Evolutionary conservation across 2,888 invertebrate genomes (phyloP).

Genomic region (Ptilodon capucinus): DNA sequence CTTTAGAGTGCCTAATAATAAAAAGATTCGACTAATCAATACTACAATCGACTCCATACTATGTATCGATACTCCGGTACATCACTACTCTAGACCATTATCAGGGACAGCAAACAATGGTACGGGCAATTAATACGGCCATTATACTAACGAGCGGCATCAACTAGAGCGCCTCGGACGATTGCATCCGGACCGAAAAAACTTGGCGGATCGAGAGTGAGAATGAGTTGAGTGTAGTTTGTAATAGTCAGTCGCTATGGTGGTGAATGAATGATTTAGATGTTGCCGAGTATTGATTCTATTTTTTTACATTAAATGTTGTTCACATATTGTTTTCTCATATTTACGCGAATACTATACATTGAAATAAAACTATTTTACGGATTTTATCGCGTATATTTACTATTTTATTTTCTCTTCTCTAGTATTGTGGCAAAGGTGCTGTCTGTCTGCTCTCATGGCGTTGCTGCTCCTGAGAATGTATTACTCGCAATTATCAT

Average conservation of each 20-base stretch:
- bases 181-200: constrained; percentile 54
- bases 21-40: neutral
- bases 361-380: no score
- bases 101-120: constrained; percentile 53
- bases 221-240: neutral
- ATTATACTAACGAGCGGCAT: constrained; percentile 61
- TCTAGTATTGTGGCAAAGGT: no score
- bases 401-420: no score
- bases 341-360: no score
- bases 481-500: no score
- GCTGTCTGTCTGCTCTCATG: no score
- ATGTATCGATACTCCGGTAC: neutral
- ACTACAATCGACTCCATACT: neutral
- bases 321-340: no score
- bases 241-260: neutral
- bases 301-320: no score
- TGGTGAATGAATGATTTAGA: neutral
- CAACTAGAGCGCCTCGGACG: constrained; percentile 48
- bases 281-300: no score
- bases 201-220: constrained; percentile 31
- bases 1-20: neutral
- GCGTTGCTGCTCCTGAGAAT: no score
- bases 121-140: constrained; percentile 66
- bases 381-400: no score
- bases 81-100: neutral